Base-by-base conservation (phyloP, 2,888 invertebrate species). In the Acleris cristana region DNA sequence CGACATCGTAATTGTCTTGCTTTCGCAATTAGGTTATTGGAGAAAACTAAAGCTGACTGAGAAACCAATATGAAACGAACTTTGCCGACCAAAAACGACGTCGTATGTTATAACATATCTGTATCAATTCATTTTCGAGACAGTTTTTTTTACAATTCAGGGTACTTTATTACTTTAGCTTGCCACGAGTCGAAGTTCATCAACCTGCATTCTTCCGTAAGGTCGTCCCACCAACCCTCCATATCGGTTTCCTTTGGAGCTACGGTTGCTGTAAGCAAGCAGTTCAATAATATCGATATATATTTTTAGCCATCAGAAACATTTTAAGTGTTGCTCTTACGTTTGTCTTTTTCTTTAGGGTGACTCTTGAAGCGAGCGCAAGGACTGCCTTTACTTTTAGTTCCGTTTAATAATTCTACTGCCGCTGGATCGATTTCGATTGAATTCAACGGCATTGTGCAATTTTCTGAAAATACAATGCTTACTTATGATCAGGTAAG, bases 201-300 rank as follows among this genome's bases (percentile, higher is more conserved):
- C 48, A 96, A 84, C 71, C 96, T 92, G 77, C 96, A 96, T 74
- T 96, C 95, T 74, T 95, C 95, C 44, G 94, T 95, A 23, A 96
- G 88, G 74, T 95, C 95, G 69, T 95, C 94, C 96, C 96, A 96
- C 96, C 95, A 95, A 65, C 94, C 94, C 76, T 94, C 94, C 84
- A 95, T 89, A 62, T 94, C 93, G 12, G 88, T 90, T 74, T 94
- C 94, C 60, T 78, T 82, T 0, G 83, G 84, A 0, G 83, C 74
- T 72, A 85, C 53, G 8, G 81, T 86, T 60, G 76, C 81, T 82
- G 67, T 14, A 75, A 76, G 56, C 45, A 48, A 48, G 7, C 3
- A 45, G 6, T 2, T 18, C 18, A 7, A n/a, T 45, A 16, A 4
- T 8, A 18, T n/a, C 6, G n/a, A 8, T 48, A 7, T 48, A 48